A percentile compares a stretch with the other conserved stretches of the same genome.
phyloP scores from a whole-genome alignment of 1,140 invertebrate genomes.

The Drosophila funebris region DNA sequence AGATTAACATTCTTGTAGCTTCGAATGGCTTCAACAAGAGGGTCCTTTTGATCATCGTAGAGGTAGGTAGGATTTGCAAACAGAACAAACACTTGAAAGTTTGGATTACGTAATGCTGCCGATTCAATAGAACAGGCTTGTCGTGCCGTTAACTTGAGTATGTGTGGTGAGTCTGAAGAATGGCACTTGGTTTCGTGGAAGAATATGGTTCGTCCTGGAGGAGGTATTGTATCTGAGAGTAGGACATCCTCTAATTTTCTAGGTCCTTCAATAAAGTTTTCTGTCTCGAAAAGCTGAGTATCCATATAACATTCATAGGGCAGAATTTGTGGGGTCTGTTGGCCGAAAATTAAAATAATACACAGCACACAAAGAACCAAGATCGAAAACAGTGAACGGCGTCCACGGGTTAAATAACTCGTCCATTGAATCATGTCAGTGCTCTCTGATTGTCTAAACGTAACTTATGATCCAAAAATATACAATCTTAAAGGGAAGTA shows the following conservation, averaged over 20 bases:
- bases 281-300: too few species aligned
- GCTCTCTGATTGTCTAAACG: neutral
- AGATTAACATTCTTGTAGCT: constrained; percentile 87
- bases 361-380: neutral
- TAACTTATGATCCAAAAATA: too few species aligned
- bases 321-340: neutral
- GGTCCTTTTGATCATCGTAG: constrained; percentile 38
- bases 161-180: neutral
- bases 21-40: constrained; percentile 81
- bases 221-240: constrained; percentile 53
- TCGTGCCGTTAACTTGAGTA: constrained; percentile 83
- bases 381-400: neutral
- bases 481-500: too few species aligned
- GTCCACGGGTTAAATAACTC: neutral
- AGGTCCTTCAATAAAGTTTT: neutral
- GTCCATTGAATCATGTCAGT: neutral
- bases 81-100: constrained; percentile 85
- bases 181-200: constrained; percentile 86
- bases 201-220: constrained; percentile 85
- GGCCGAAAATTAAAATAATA: neutral
- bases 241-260: constrained; percentile 58
- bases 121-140: constrained; percentile 89
- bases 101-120: constrained; percentile 86
- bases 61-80: constrained; percentile 84
- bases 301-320: neutral